These are phyloP conservation scores for Solenopsis fugax DNA, from an alignment of 1,140 invertebrate species.

Conservation along the genomic window DNA sequence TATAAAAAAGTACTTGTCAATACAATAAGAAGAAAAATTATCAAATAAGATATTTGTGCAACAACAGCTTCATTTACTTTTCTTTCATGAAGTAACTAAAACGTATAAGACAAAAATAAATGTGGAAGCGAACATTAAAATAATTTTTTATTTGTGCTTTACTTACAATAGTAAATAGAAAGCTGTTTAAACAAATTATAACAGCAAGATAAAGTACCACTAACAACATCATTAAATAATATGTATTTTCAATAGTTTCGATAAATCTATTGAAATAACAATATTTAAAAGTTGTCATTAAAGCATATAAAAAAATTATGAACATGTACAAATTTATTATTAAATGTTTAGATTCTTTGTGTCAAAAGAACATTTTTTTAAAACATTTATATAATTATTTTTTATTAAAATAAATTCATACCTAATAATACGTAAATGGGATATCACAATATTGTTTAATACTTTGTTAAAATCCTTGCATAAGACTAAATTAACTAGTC, in stretches of 20 bases:
- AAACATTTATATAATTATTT: neutral
- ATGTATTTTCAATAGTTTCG: constrained; percentile 31
- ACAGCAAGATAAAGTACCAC: constrained; percentile 44
- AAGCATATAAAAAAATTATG: too few species aligned
- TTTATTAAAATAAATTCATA: neutral
- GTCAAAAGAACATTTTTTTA: neutral
- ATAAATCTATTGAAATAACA: constrained; percentile 18
- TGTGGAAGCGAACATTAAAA: neutral
- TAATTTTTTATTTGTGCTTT: neutral
- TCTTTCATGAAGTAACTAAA: neutral
- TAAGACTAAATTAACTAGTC: neutral
- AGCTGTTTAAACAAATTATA: constrained; percentile 27
- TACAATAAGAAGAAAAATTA: neutral
- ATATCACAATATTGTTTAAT: neutral
- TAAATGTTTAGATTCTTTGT: neutral
- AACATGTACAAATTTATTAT: neutral
- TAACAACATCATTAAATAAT: constrained; percentile 22
- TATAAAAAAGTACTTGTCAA: constrained; percentile 36
- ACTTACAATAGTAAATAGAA: constrained; percentile 35
- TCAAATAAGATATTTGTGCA: neutral
- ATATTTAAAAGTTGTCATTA: neutral
- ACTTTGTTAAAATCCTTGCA: neutral
- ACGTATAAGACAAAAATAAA: neutral
- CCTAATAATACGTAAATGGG: neutral
- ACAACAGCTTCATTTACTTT: neutral